phyloP scores from a whole-genome alignment of 2,113 vertebrate species.

The Rhombomys opimus region DNA sequence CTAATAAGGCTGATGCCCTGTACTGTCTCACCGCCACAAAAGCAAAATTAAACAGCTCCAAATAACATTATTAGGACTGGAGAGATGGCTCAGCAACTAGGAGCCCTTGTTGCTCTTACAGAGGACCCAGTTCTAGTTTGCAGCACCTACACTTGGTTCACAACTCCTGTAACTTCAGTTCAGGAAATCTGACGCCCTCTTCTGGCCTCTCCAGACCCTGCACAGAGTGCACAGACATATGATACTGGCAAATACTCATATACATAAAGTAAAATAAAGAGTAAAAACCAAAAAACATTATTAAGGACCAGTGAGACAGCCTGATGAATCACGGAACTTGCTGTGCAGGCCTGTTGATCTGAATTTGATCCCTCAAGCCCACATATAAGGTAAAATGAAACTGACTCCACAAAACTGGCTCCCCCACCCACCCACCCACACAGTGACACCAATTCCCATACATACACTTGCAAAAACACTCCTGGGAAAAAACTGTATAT shows the following conservation, averaged over 20 bases:
- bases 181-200: background rate
- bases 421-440: background rate
- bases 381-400: background rate
- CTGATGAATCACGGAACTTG: background rate
- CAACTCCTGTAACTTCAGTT: background rate
- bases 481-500: background rate
- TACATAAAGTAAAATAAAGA: background rate
- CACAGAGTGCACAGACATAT: background rate
- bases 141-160: background rate
- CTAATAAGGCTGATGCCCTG: background rate
- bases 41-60: background rate
- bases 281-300: background rate
- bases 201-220: background rate
- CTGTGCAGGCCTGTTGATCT: background rate
- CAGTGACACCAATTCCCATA: background rate
- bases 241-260: background rate
- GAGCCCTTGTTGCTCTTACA: background rate
- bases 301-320: background rate
- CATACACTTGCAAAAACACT: background rate
- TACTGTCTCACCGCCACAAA: background rate
- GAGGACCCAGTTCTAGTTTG: background rate
- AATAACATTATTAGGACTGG: background rate
- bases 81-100: background rate
- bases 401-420: background rate
- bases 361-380: background rate